Evolutionary conservation across 2,113 vertebrate species (phyloP), one percentile per base, ranked within the genome.

Genomic region (Stercorarius parasiticus): DNA sequence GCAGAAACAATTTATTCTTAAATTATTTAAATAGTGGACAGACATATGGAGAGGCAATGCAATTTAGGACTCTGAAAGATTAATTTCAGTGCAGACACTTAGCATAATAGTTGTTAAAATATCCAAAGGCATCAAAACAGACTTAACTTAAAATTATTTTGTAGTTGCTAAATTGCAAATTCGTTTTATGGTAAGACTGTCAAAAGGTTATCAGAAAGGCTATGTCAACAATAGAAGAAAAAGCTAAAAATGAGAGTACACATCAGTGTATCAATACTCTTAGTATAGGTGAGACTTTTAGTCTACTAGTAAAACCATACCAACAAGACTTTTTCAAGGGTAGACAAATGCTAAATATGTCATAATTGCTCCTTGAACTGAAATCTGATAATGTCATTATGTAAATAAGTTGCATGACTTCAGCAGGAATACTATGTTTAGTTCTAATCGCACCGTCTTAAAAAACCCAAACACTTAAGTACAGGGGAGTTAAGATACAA

Each of bases 311-410:
- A 79, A 92, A 92, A 77, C 42, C 1, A 2, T 61, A 85, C 42
- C 61, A 94, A 66, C 53, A 94, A 79, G 85, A 74, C 59, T 90
- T 90, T 71, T 93, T 93, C 82, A 93, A 96, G 95, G 93, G 85
- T 96, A 81, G 59, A 93, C 95, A 94, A 86, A 96, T 94, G 90
- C 82, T 93, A 77, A 88, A 86, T 90, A 92, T 95, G 96, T 95
- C 85, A 93, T 94, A 97, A 97, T 94, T 83, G 88, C 88, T 88
- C 92, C 93, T 93, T 88, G 90, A 83, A 81, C 67, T 96, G 92
- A 93, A 95, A 97, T 94, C 45, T 95, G 92, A 96, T 96, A 96
- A 96, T 96, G 90, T 94, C 93, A 86, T 96, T 94, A 93, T 88
- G 64, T 93, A 96, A 95, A 56, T 92, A 90, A 92, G 86, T 88